Conservation (phyloP, 2,797 vertebrate genomes). For the Smutsia temminckii region DNA sequence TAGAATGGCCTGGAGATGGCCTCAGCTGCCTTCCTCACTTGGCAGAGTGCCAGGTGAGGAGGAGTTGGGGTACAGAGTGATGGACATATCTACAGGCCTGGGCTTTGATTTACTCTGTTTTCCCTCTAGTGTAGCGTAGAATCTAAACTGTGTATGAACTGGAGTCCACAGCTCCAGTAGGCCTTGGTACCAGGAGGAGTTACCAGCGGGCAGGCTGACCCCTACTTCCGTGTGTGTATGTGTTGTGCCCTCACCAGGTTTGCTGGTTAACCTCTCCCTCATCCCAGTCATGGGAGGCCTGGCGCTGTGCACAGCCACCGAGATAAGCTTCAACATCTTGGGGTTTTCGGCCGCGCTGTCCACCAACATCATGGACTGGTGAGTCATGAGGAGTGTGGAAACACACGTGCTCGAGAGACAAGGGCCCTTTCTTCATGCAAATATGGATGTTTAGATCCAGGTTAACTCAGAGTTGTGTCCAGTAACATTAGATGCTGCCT, state of each 20-base stretch:
- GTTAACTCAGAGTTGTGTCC: not conserved
- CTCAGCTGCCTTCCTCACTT: not conserved
- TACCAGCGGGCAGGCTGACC: not conserved
- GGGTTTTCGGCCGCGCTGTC: constrained; percentile 96
- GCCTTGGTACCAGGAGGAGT: fast-evolving
- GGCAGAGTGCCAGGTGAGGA: too few relatives aligned
- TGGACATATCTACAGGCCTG: not conserved
- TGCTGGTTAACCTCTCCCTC: constrained; percentile 96
- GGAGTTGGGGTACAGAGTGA: too few relatives aligned
- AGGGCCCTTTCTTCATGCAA: too few relatives aligned
- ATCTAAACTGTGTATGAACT: too few relatives aligned
- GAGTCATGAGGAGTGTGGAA: constrained; percentile 1
- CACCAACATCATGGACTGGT: constrained; percentile 99
- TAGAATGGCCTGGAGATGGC: not conserved
- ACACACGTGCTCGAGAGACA: fast-evolving
- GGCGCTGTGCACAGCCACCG: constrained; percentile 94
- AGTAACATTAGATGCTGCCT: fast-evolving
- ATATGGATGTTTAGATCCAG: fast-evolving
- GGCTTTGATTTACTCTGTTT: not conserved
- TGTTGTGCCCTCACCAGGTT: constrained; percentile 83
- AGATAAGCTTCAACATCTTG: constrained; percentile 95
- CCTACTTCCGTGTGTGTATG: too few relatives aligned
- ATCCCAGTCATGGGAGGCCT: constrained; percentile 95
- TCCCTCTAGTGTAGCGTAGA: not conserved
- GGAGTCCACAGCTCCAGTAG: too few relatives aligned